Evolutionary conservation across 2,113 vertebrate genomes (phyloP), one percentile per base, ranked within the genome.

Genomic region (Tetrax tetrax): DNA sequence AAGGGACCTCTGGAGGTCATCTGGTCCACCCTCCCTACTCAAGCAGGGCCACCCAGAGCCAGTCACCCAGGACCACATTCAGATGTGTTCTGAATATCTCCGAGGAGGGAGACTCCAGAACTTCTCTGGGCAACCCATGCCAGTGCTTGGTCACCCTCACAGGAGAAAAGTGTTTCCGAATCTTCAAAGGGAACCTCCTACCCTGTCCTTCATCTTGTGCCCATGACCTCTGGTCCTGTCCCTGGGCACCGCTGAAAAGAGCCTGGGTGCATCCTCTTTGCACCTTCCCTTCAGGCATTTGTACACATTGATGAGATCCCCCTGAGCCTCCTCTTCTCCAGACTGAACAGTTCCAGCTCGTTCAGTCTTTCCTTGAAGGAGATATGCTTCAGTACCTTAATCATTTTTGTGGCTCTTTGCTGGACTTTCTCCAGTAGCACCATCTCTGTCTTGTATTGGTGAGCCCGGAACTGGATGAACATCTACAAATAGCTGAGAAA

Each of bases 61-160:
- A 33, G 10, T 47, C 6, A 1, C 38, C 47, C 29, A 70, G 65
- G 23, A 56, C 23, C 41, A 24, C 1, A 0, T 57, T 35, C 37
- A 70, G 14, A 12, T 3, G 22, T 4, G 9, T 57, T 78, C 47
- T 82, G 27, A 35, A 24, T 57, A 50, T 22, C 14, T 18, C 17
- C 47, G 79, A 35, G 9, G 28, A 66, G 5, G 33, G 14, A 84
- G 21, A 68, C 1, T n/a, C 16, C 31, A 82, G 5, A 16, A 66
- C 5, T 3, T 59, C 53, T 64, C 23, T 56, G 38, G 33, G 18
- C 22, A 94, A 11, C 6, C 31, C 47, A 7, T 75, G 27, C 12
- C 31, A 64, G 10, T 10, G 22, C 9, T 51, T 3, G 0, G 35
- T n/a, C 28, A 35, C 1, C 4, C 29, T 51, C 50, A 43, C 10